These are phyloP conservation scores for Drosophila conformis DNA, from an alignment of 2,888 invertebrate genomes.

Conservation along the genomic window DNA sequence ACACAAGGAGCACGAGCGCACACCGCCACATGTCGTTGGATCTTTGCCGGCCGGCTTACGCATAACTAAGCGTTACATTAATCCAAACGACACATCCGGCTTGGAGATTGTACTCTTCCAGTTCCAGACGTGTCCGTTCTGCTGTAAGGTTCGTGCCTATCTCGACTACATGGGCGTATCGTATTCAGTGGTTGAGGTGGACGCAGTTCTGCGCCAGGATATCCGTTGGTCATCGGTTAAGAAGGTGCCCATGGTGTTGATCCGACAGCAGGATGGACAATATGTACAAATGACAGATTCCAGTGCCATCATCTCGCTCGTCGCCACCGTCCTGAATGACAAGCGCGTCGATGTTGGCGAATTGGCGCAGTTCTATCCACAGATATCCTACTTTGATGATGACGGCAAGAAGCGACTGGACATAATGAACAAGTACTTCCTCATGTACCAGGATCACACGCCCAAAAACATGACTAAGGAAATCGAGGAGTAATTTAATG, in stretches of 20 bases:
- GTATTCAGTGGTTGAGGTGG: conserved; percentile 98
- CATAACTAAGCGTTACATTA: conserved; percentile 88
- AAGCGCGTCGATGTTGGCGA: conserved; percentile 87
- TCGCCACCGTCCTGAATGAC: conserved; percentile 91
- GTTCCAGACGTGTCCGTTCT: conserved; percentile 99
- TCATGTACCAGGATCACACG: conserved; percentile 90
- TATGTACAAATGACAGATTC: conserved; percentile 97
- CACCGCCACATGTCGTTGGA: conserved; percentile 82
- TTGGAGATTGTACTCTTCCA: conserved; percentile 96
- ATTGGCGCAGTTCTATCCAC: conserved; percentile 92
- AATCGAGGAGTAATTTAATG: conserved; percentile 87
- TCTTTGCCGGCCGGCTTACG: conserved; percentile 86
- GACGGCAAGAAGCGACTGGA: conserved; percentile 89
- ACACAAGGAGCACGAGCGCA: conserved; percentile 84
- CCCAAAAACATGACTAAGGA: conserved; percentile 86
- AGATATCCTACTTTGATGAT: conserved; percentile 89
- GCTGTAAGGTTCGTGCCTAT: conserved; percentile 95
- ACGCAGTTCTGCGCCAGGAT: conserved; percentile 96
- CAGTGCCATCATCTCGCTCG: conserved; percentile 94
- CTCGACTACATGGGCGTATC: conserved; percentile 96
- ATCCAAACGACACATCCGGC: conserved; percentile 88
- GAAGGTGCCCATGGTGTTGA: conserved; percentile 96
- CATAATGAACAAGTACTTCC: conserved; percentile 94
- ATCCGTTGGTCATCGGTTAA: conserved; percentile 97
- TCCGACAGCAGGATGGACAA: conserved; percentile 88